These are phyloP conservation scores for Patiria miniata DNA, from an alignment of 35 echinoderm and acorn worm genomes.

Conservation along the genomic window DNA sequence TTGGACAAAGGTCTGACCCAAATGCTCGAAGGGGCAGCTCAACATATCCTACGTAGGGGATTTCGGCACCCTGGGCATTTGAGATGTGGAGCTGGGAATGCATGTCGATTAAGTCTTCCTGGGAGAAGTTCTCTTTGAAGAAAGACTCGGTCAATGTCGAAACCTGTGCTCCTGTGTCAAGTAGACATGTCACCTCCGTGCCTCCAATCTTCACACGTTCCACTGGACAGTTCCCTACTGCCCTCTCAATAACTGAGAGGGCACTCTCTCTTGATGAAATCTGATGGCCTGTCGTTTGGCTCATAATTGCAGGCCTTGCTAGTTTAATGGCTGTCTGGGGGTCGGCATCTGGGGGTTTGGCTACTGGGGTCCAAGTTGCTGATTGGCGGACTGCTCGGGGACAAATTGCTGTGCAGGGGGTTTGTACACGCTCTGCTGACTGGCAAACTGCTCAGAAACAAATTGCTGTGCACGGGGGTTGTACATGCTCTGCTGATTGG, in stretches of 20 bases:
- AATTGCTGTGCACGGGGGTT: too few species aligned
- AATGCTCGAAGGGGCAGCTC: conserved; percentile 46
- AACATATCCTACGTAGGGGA: too few species aligned
- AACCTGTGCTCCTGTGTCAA: conserved; percentile 40
- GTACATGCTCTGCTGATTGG: too few species aligned
- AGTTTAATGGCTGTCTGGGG: conserved; percentile 67
- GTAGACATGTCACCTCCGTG: conserved; percentile 35
- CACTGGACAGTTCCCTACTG: conserved; percentile 67
- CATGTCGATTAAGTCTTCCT: too few species aligned
- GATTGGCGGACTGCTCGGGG: too few species aligned
- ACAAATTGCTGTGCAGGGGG: too few species aligned
- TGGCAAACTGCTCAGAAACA: too few species aligned
- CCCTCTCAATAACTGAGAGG: conserved; percentile 46
- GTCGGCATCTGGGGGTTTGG: background rate
- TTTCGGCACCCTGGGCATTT: conserved; percentile 63
- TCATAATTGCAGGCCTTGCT: conserved; percentile 43
- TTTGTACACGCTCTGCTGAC: too few species aligned
- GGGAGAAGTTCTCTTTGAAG: conserved; percentile 63
- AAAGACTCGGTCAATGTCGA: conserved; percentile 79
- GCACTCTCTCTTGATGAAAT: background rate
- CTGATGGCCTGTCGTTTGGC: conserved; percentile 47
- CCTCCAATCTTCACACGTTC: conserved; percentile 12
- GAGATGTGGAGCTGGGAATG: conserved; percentile 18
- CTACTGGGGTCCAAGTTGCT: background rate
- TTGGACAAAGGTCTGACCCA: conserved; percentile 48